A percentile compares a stretch with the other conserved stretches of the same genome.
These are phyloP conservation scores for Cichlasoma orientale DNA, from an alignment of 2,797 vertebrate species.

Conservation along the genomic window DNA sequence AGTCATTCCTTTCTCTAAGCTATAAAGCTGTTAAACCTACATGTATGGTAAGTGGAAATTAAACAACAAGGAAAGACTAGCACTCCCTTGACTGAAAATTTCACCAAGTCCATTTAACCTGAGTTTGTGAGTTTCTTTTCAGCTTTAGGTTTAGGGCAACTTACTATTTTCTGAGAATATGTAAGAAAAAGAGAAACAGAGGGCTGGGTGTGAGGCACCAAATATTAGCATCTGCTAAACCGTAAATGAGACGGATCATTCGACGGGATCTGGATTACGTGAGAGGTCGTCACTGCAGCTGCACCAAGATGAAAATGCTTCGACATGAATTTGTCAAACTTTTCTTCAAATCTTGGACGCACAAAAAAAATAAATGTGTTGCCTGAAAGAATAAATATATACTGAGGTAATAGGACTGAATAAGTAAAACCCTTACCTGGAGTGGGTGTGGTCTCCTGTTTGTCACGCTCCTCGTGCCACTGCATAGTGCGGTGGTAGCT, in stretches of 20 bases:
- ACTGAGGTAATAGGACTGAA: not conserved
- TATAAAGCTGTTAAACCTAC: conserved; percentile 36
- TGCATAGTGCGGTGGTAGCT: conserved; percentile 97
- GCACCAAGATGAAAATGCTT: not conserved
- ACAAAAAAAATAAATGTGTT: not conserved
- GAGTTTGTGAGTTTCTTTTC: conserved; percentile 14
- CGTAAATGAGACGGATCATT: not conserved
- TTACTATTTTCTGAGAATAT: not conserved
- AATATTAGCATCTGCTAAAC: not conserved
- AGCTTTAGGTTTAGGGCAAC: not conserved
- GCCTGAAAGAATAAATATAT: not conserved
- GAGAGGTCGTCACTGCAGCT: not conserved
- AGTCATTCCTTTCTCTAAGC: conserved; percentile 14
- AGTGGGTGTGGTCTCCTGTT: conserved; percentile 72
- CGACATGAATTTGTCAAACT: not conserved
- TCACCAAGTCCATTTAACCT: conserved; percentile 11
- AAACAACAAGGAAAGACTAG: conserved; percentile 9
- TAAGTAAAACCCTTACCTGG: conserved; percentile 73
- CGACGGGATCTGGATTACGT: not conserved
- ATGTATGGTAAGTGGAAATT: conserved; percentile 41
- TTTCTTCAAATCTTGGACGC: not conserved
- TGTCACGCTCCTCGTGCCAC: conserved; percentile 94
- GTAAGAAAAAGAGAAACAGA: not conserved
- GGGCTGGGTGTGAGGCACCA: not conserved
- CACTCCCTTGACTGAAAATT: not conserved